These are phyloP conservation scores for Dugesia japonica DNA, from an alignment of 2,888 invertebrate species.

Conservation along the genomic window DNA sequence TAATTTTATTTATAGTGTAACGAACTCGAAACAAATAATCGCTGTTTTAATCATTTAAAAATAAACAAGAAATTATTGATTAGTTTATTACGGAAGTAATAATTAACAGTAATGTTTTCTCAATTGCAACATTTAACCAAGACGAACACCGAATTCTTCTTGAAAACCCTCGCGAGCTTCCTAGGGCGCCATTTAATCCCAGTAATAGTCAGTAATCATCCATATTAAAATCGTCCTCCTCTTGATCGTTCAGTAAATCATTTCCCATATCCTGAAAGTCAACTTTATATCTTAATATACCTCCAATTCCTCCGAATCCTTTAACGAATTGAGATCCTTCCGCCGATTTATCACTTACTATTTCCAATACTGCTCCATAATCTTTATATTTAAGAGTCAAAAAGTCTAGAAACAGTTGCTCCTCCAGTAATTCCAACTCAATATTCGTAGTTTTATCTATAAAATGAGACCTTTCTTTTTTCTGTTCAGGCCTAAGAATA, in stretches of 20 bases:
- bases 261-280: conserved; percentile 69
- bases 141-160: conserved; percentile 1
- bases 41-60: no score
- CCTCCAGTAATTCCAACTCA: conserved; percentile 89
- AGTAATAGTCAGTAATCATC: conserved; percentile 46
- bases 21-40: no score
- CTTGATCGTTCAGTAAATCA: conserved; percentile 59
- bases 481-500: conserved; percentile 77
- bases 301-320: conserved; percentile 98
- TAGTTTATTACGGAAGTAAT: no score
- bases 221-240: conserved; percentile 65
- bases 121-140: conserved; percentile 20
- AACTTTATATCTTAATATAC: conserved; percentile 91
- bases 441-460: conserved; percentile 97
- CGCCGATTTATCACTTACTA: conserved; percentile 96
- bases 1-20: no score
- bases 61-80: no score
- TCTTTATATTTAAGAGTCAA: conserved; percentile 98
- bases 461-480: conserved; percentile 95
- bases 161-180: no score
- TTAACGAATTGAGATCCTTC: conserved; percentile 98
- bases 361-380: conserved; percentile 90
- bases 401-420: conserved; percentile 93
- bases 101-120: no score
- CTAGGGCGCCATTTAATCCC: neutral